A percentile compares a stretch with the other conserved stretches of the same genome.
Evolutionary conservation across 2,797 vertebrate genomes (phyloP).

Genomic region (Urocyon cinereoargenteus): DNA sequence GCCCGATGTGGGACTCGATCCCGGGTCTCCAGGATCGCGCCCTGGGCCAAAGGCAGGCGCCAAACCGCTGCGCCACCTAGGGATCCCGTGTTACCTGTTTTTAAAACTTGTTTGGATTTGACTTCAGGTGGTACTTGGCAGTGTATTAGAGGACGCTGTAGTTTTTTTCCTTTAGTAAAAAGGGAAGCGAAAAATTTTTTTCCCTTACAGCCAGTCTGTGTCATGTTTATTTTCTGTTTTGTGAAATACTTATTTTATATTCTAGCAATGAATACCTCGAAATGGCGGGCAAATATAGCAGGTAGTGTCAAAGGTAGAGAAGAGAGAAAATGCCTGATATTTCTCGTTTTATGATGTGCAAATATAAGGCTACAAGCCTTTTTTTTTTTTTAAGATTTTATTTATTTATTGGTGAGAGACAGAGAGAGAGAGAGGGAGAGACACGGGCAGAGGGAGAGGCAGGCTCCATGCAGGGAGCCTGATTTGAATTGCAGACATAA

Average conservation of each 20-base stretch:
- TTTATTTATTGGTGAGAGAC: too few species aligned
- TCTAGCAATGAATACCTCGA: slow-evolving; percentile 66
- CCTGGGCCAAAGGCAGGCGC: too few species aligned
- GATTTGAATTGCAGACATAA: slow-evolving; percentile 18
- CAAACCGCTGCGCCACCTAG: too few species aligned
- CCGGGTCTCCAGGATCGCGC: too few species aligned
- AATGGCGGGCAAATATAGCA: slow-evolving; percentile 21
- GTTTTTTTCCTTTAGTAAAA: slow-evolving; percentile 76
- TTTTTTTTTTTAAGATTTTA: not conserved
- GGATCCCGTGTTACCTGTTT: too few species aligned
- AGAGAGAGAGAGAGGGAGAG: too few species aligned
- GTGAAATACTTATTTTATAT: slow-evolving; percentile 64
- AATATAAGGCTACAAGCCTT: not conserved
- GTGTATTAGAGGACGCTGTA: not conserved
- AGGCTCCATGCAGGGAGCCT: not conserved
- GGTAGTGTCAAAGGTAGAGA: slow-evolving; percentile 11
- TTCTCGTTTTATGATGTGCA: not conserved
- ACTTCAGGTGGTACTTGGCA: slow-evolving; percentile 19
- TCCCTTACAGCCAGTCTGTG: slow-evolving; percentile 14
- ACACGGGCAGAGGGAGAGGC: too few species aligned
- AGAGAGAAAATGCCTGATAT: not conserved
- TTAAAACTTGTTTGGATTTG: slow-evolving; percentile 27
- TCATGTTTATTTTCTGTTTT: slow-evolving; percentile 76
- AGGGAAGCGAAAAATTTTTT: slow-evolving; percentile 70
- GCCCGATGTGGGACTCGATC: too few species aligned